Conservation (phyloP, 2,888 invertebrate species). For the Argyra leucocephala region DNA sequence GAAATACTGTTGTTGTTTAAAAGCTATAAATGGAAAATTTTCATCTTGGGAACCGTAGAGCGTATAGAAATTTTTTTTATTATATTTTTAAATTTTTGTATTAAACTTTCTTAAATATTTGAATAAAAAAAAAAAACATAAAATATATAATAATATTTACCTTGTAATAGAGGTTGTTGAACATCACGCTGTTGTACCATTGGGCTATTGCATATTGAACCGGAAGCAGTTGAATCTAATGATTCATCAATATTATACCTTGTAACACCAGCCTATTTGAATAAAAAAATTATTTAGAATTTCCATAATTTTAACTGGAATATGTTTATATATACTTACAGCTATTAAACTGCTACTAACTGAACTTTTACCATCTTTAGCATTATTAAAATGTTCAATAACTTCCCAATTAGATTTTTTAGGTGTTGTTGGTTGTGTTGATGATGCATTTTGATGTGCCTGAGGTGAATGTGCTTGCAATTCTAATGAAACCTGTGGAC, state of each 20-base stretch:
- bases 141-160: constrained; percentile 18
- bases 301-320: background rate
- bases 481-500: constrained; percentile 36
- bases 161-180: constrained; percentile 34
- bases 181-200: constrained; percentile 41
- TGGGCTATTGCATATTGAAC: constrained; percentile 42
- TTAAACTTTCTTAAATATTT: too few species aligned
- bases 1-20: too few species aligned
- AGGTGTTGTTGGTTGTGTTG: constrained; percentile 53
- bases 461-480: constrained; percentile 33
- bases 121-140: constrained; percentile 11
- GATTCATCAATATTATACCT: constrained; percentile 44
- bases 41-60: too few species aligned
- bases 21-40: too few species aligned
- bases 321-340: constrained; percentile 44
- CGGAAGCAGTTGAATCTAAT: constrained; percentile 41
- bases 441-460: constrained; percentile 32
- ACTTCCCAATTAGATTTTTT: constrained; percentile 86
- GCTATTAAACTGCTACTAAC: constrained; percentile 55
- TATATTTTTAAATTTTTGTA: too few species aligned
- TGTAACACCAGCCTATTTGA: constrained; percentile 40
- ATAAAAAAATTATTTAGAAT: constrained; percentile 9
- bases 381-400: constrained; percentile 71
- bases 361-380: constrained; percentile 51
- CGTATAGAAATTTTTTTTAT: too few species aligned